Evolutionary conservation across 2,888 invertebrate genomes (phyloP), one percentile per base, ranked within the genome.

Genomic region (Linnaemya tessellans): DNA sequence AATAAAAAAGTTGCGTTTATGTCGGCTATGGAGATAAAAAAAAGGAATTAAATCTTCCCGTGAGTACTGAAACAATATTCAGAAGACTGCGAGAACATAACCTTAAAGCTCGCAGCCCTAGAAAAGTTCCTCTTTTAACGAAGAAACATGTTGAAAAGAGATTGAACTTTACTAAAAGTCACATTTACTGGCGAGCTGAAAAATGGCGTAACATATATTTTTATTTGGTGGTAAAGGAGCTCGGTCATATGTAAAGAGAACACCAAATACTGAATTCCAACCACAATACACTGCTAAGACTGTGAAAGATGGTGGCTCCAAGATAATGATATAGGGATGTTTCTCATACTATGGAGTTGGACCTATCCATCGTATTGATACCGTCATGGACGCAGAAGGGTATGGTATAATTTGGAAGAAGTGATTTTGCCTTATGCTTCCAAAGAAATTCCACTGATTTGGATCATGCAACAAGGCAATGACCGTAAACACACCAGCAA

Each of bases 21-120:
- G n/a, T n/a, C 62, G 11, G 56, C 58, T 75, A 70, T 58, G 13
- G 41, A 46, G 8, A 9, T 62, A 8, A 41, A 62, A 41, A 38
- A 41, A 3, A 10, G n/a, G n/a, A 62, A 20, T 41, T 54, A 20
- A 2, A 10, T 13, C 8, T 54, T 5, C 20, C 5, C n/a, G 22
- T 20, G 30, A 62, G 41, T 3, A 41, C 20, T 18, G 41, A 41
- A 8, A 62, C 62, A 3, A 62, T 62, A 38, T 11, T 7, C 10
- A 62, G 41, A 8, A 18, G 62, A 41, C 41, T 62, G 10, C 38
- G 38, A 11, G 62, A 62, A 20, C 1, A 38, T 20, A 41, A 20
- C 20, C 13, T 62, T 41, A 38, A 41, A 41, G 62, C 41, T 1
- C 62, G 20, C 38, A 62, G 62, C 2, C 20, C 62, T 41, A 62